Evolutionary conservation across 2,113 vertebrate genomes (phyloP), one percentile per base, ranked within the genome.

Genomic region (Eonycteris spelaea): DNA sequence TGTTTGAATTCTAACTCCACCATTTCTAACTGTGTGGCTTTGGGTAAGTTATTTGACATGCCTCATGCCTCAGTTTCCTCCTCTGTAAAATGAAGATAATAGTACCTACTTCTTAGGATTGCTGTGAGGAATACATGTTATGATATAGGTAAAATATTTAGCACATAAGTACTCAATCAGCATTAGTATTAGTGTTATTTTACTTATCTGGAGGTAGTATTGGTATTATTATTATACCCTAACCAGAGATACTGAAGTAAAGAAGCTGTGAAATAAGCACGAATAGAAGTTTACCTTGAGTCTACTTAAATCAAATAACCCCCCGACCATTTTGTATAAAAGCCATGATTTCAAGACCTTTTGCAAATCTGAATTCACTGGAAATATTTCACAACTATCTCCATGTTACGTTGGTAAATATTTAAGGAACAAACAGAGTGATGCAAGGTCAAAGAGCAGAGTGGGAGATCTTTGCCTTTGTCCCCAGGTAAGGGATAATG

Each of bases 281-380:
- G 75, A 91, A 82, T 68, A 77, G 10, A 92, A 87, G 35, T 78
- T 94, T 87, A 48, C 21, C 28, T 90, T 82, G 33, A 35, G 14
- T 95, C 48, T 85, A 65, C 12, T 63, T 82, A 28, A 80, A 43
- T 19, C 22, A 26, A 80, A 57, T 38, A 30, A 21, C 18, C 16
- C 18, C 16, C 28, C 26, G 33, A 61, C 40, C 40, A 61, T 63
- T 33, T 87, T 80, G 38, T 75, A 35, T 7, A 57, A 26, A 30
- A 91, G 21, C 22, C 77, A 86, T 77, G 63, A 77, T 89, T 74
- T 96, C 83, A 92, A 82, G 63, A 95, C 59, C 68, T 51, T 89
- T 35, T 88, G 28, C 86, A 90, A 87, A 70, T 91, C n/a, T 68
- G 22, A 22, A 59, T 10, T 90, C 59, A 51, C 65, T 88, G 89